phyloP scores from a whole-genome alignment of 2,888 invertebrate species.

The Chloroclystis v-ata region DNA sequence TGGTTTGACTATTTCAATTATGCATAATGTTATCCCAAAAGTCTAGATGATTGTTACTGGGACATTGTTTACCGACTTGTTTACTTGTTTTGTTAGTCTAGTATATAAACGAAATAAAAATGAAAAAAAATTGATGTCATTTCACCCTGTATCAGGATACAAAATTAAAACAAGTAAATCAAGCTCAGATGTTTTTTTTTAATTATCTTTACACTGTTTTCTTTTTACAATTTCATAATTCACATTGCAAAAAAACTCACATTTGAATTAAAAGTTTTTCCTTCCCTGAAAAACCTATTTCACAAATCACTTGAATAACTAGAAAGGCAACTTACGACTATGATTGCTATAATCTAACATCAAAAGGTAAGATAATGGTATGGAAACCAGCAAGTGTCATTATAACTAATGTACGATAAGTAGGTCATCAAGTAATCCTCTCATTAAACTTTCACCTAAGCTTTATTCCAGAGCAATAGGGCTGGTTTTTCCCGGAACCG shows the following conservation, averaged over 20 bases:
- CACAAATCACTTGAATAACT: no score
- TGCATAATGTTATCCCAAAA: background rate
- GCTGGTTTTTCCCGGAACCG: constrained; percentile 9
- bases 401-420: constrained; percentile 4
- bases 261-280: no score
- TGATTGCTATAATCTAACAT: background rate
- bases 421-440: constrained; percentile 5
- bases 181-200: no score
- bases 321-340: no score
- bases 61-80: background rate
- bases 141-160: no score
- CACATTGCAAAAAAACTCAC: no score
- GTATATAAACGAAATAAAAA: no score
- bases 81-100: background rate
- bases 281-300: no score
- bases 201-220: no score
- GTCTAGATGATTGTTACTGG: background rate
- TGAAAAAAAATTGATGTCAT: no score
- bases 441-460: constrained; percentile 17
- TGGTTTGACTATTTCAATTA: background rate
- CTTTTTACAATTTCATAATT: no score
- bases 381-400: background rate
- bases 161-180: no score
- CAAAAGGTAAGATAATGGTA: background rate
- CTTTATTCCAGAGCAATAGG: constrained; percentile 12